Evolutionary conservation across 2,797 vertebrate species (phyloP).

Genomic region (Prunella strophiata): DNA sequence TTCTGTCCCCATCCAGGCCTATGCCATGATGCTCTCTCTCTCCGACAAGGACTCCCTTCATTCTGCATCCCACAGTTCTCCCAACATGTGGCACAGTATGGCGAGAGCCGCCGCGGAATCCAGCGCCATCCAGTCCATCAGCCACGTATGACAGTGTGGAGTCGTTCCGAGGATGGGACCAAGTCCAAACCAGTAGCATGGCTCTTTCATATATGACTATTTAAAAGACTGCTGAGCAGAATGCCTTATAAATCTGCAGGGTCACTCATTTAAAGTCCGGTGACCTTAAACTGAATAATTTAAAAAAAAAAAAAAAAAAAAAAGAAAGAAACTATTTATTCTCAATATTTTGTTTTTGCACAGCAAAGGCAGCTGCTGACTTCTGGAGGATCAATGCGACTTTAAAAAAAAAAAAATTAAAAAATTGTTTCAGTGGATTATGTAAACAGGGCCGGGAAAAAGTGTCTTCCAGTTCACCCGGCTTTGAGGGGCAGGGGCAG

Average conservation of each 20-base stretch:
- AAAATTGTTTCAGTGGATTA: slow-evolving; percentile 72
- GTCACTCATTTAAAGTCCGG: slow-evolving; percentile 83
- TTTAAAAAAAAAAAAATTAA: slow-evolving; percentile 66
- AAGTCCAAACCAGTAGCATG: slow-evolving; percentile 80
- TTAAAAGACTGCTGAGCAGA: slow-evolving; percentile 94
- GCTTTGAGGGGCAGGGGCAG: slow-evolving; percentile 65
- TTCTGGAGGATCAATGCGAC: slow-evolving; percentile 83
- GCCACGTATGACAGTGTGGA: slow-evolving; percentile 92
- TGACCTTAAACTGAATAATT: slow-evolving; percentile 89
- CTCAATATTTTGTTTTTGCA: slow-evolving; percentile 98
- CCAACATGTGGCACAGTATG: slow-evolving; percentile 96
- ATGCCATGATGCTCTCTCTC: slow-evolving; percentile 98
- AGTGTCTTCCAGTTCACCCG: slow-evolving; percentile 76
- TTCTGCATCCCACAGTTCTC: slow-evolving; percentile 85
- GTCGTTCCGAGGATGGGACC: slow-evolving; percentile 81
- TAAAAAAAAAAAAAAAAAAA: slow-evolving; percentile 79
- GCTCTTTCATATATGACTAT: slow-evolving; percentile 80
- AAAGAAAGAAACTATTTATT: slow-evolving; percentile 96
- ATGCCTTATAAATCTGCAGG: slow-evolving; percentile 88
- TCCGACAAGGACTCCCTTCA: slow-evolving; percentile 96
- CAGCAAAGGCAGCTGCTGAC: slow-evolving; percentile 98
- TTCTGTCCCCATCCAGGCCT: slow-evolving; percentile 80
- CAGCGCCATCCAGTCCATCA: slow-evolving; percentile 95
- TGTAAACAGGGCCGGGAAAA: slow-evolving; percentile 70
- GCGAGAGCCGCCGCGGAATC: slow-evolving; percentile 92